Evolutionary conservation across 2,797 vertebrate genomes (phyloP), one percentile per base, ranked within the genome.

Genomic region (Gymnopithys bicolor): DNA sequence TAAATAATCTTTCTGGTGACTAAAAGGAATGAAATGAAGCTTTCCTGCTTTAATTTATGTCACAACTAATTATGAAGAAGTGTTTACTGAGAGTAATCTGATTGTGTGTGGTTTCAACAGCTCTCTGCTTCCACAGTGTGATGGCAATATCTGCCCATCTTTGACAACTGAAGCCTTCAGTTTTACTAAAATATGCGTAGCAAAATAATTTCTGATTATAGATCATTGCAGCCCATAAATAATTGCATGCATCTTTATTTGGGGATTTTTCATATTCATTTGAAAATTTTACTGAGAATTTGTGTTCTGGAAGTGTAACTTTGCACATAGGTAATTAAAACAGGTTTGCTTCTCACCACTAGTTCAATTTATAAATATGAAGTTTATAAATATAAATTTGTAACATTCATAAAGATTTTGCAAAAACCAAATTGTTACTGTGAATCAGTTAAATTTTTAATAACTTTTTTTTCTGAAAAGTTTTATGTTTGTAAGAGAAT

Each of bases 401-500:
- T 32, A 32, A 53, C 19, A 19, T 21, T 53, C 32, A 32, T 82
- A 75, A 94, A 89, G 51, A 84, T 88, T 84, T 87, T 80, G 41
- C 48, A 56, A 46, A 78, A 67, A 83, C 3, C 13, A 74, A 75
- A 52, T 23, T 19, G 21, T 45, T 78, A 76, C 80, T 79, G 33
- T 84, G 52, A 84, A 67, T 89, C 63, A 58, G 52, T 46, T 79
- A 19, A 12, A 10, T 30, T 62, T 83, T 90, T 90, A 59, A 86
- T 83, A 86, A 67, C 43, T 84, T 75, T 87, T 33, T 78, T 8
- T 0, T 9, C 27, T 13, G 5, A 79, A 93, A 79, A 69, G 79
- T 35, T 87, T 89, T 49, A n/a, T 87, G 91, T 95, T 95, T 94
- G 17, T 71, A 64, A 55, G 56, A 55, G 27, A 70, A 64, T 89